phyloP scores from a whole-genome alignment of 1,140 invertebrate species.

The Heliothis virescens region DNA sequence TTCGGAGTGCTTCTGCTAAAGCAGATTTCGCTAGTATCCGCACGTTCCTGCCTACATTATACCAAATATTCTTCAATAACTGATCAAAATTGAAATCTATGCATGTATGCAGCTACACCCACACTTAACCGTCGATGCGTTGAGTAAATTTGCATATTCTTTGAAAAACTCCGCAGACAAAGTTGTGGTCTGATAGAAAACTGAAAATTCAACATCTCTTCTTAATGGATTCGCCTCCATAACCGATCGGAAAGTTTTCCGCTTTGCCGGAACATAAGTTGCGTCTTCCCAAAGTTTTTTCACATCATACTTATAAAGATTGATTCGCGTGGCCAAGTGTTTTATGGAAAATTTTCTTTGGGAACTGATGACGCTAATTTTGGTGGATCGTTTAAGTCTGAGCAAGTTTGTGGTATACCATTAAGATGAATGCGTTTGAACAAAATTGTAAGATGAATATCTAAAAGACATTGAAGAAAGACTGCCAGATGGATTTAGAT shows the following conservation, averaged over 20 bases:
- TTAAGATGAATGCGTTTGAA: no score
- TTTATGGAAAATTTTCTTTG: not conserved
- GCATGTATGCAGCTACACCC: not conserved
- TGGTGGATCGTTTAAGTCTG: not conserved
- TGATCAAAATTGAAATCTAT: not conserved
- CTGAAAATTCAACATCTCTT: constrained; percentile 45
- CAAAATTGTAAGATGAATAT: no score
- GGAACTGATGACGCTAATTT: constrained; percentile 1
- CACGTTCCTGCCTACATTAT: no score
- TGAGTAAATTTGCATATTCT: constrained; percentile 30
- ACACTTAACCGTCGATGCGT: constrained; percentile 14
- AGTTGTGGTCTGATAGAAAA: constrained; percentile 44
- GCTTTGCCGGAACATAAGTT: constrained; percentile 40
- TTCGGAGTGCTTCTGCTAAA: no score
- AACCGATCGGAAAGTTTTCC: constrained; percentile 43
- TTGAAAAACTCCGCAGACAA: constrained; percentile 20
- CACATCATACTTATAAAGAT: constrained; percentile 27
- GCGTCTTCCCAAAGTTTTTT: constrained; percentile 22
- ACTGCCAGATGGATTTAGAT: no score
- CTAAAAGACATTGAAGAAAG: no score
- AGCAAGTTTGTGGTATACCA: not conserved
- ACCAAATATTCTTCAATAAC: no score
- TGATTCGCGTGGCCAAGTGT: constrained; percentile 18
- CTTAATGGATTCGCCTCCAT: constrained; percentile 42
- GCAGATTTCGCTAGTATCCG: no score